Base-by-base conservation (phyloP, 2,113 vertebrate genomes). In the Furnarius figulus region DNA sequence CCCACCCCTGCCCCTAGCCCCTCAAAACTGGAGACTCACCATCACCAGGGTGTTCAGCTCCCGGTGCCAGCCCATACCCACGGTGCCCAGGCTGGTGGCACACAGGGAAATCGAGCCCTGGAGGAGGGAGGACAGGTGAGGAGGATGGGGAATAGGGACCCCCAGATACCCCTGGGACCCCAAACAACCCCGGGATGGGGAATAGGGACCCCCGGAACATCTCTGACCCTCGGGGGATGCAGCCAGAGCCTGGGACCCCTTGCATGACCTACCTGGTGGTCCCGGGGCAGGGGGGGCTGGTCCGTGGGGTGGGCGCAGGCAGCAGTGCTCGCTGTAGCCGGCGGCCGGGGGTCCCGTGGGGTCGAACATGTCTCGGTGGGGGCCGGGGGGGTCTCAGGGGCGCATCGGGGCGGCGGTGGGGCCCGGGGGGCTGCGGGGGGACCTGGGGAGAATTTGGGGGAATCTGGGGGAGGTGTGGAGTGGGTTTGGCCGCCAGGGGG, bases 11-110 rank as follows among this genome's bases (percentile, higher is more conserved):
- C 46, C 67, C 35, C 4, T 0, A 3, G 20, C 19, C 44, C 9
- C 72, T 70, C 76, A 18, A 9, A 55, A 27, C 2, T 5, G 3
- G 13, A 12, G 8, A 79, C 98, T 98, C 95, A 99, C 99, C 99
- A 40, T 99, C 99, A 0, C 87, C 97, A 18, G 97, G 95, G 90
- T 97, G 98, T 39, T 99, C 99, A 5, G 97, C 94, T 89, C 97
- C 95, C 5, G 98, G 93, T 63, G 93, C 95, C 93, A 98, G 93
- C 85, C 98, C 98, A 33, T 99, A 99, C 35, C 97, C 97, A 15
- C 98, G 98, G 96, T 99, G 98, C 2, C 97, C 95, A 8, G 98
- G 94, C 97, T 99, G 99, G 39, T 98, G 99, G 96, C 99, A 99
- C 81, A 98, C 98, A 55, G 99, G 97, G 95, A 98, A 95, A 84